A percentile compares a stretch with the other conserved stretches of the same genome.
Evolutionary conservation across 1,140 invertebrate genomes (phyloP).

Genomic region (Psix sp.): DNA sequence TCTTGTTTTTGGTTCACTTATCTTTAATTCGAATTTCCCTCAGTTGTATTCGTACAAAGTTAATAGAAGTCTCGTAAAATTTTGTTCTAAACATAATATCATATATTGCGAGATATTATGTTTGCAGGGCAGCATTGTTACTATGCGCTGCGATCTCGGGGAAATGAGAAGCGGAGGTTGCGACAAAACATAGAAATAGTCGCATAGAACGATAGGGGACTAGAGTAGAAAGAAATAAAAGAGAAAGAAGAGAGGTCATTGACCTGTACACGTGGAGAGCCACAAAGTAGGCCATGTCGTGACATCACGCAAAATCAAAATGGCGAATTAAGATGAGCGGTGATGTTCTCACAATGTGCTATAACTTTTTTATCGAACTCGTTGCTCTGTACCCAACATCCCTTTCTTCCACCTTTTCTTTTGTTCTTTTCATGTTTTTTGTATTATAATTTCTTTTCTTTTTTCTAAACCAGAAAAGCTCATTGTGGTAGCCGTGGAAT

Average conservation of each 20-base stretch:
- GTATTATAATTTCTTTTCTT: constrained; percentile 9
- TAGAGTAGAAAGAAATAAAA: constrained; percentile 15
- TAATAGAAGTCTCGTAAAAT: too few species aligned
- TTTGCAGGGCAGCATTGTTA: constrained; percentile 8
- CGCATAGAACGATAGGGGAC: constrained; percentile 41
- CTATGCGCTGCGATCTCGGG: constrained; percentile 21
- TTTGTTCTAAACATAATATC: too few species aligned
- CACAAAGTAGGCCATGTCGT: constrained; percentile 52
- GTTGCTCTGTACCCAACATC: constrained; percentile 34
- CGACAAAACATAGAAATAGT: constrained; percentile 29
- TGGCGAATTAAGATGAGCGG: constrained; percentile 46
- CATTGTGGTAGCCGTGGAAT: too few species aligned
- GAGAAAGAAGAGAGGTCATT: constrained; percentile 33
- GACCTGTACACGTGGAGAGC: constrained; percentile 51
- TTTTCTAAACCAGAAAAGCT: too few species aligned
- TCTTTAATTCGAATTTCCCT: too few species aligned
- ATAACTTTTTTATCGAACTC: constrained; percentile 41
- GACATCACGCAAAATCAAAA: constrained; percentile 54
- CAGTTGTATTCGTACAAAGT: too few species aligned
- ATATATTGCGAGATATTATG: constrained; percentile 8
- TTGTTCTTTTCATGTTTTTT: constrained; percentile 15
- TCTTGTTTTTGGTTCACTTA: too few species aligned
- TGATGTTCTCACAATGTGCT: constrained; percentile 43
- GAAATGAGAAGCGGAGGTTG: constrained; percentile 43
- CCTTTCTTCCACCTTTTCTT: constrained; percentile 18